Conservation (phyloP, 2,797 vertebrate species). For the Catamblyrhynchus diadema region DNA sequence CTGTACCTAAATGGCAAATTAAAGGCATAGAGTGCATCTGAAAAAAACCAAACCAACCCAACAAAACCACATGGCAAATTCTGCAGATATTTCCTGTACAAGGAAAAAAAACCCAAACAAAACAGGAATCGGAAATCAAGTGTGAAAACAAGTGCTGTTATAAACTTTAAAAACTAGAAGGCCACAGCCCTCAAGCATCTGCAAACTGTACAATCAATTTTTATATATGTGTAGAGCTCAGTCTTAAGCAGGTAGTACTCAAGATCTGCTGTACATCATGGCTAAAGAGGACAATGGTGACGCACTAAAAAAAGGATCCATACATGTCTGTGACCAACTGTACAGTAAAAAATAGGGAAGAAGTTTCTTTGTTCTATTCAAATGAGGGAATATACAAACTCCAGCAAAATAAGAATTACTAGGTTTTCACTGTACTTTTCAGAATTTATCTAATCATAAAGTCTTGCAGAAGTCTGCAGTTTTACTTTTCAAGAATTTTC, state of each 20-base stretch:
- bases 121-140: conserved; percentile 19
- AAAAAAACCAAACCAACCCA: not conserved
- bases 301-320: not conserved
- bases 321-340: not conserved
- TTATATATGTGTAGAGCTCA: conserved; percentile 25
- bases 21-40: conserved; percentile 66
- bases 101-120: not conserved
- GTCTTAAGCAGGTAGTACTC: conserved; percentile 10
- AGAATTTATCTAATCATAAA: not conserved
- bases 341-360: conserved; percentile 38
- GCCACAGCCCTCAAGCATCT: conserved; percentile 11
- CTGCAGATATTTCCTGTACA: conserved; percentile 52
- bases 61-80: conserved; percentile 35
- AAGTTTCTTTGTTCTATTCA: conserved; percentile 53
- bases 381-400: not conserved
- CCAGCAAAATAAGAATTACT: not conserved
- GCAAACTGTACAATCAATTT: conserved; percentile 43
- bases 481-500: not conserved
- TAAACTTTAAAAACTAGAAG: conserved; percentile 36
- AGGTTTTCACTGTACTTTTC: not conserved
- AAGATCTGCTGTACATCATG: conserved; percentile 23
- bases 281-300: conserved; percentile 10
- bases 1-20: conserved; percentile 45
- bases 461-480: conserved; percentile 11
- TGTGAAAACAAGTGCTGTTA: conserved; percentile 37